A percentile compares a stretch with the other conserved stretches of the same genome.
Evolutionary conservation across 2,888 invertebrate genomes (phyloP).

Genomic region (Lamellibrachia columna): DNA sequence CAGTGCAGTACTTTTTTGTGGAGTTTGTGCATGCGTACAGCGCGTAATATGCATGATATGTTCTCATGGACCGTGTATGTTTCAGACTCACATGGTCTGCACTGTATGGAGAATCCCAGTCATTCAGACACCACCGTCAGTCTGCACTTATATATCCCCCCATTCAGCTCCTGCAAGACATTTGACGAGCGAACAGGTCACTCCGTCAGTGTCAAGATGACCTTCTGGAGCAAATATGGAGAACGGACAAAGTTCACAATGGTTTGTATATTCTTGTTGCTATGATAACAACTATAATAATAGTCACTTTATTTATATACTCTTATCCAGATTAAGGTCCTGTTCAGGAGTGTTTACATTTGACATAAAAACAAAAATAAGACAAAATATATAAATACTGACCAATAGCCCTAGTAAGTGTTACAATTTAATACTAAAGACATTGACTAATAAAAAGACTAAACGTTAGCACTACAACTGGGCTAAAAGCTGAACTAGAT

Average conservation of each 20-base stretch:
- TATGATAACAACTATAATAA: no score
- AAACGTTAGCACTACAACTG: no score
- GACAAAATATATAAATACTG: no score
- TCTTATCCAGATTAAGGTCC: no score
- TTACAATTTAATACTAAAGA: no score
- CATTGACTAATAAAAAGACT: no score
- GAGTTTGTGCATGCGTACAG: neutral
- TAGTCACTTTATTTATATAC: no score
- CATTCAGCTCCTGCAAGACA: constrained; percentile 85
- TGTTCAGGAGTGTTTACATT: no score
- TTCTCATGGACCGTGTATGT: neutral
- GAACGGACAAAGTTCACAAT: constrained; percentile 70
- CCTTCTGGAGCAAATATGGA: constrained; percentile 94
- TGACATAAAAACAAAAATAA: no score
- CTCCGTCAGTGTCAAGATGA: constrained; percentile 76
- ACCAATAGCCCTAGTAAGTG: no score
- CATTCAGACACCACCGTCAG: constrained; percentile 89
- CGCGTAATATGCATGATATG: neutral
- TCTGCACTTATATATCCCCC: constrained; percentile 94
- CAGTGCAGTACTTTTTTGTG: no score
- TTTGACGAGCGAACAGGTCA: constrained; percentile 93
- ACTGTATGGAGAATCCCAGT: constrained; percentile 93
- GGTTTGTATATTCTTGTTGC: neutral
- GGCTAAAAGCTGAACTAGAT: no score
- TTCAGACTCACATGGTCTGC: constrained; percentile 87